These are phyloP conservation scores for Drosophila melanosoma DNA, from an alignment of 2,888 invertebrate genomes.

Conservation along the genomic window DNA sequence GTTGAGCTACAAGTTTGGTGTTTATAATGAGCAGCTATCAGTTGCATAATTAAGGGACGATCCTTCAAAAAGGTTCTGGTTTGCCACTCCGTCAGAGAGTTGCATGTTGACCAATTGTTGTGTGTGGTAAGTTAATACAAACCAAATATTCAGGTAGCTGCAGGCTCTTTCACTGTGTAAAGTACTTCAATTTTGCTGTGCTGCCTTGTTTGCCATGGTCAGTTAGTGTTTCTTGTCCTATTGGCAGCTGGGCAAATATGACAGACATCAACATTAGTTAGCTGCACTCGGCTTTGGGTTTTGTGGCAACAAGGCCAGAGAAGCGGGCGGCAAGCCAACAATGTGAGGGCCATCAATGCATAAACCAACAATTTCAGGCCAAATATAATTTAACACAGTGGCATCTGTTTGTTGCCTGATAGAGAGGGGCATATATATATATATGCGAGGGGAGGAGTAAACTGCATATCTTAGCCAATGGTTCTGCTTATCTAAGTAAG, in stretches of 20 bases:
- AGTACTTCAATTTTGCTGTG: constrained; percentile 5
- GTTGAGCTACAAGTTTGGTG: neutral
- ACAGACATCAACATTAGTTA: constrained; percentile 63
- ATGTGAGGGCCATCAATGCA: constrained; percentile 51
- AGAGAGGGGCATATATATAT: too few relatives aligned
- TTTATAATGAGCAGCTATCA: constrained; percentile 22
- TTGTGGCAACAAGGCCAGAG: constrained; percentile 3
- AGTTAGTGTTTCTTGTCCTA: constrained; percentile 41
- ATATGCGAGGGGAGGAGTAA: neutral
- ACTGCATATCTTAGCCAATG: constrained; percentile 16
- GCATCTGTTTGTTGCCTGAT: constrained; percentile 14
- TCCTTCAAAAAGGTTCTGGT: constrained; percentile 19
- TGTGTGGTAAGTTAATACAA: constrained; percentile 42
- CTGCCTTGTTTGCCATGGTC: constrained; percentile 34
- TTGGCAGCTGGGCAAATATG: constrained; percentile 59
- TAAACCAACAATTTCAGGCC: constrained; percentile 55
- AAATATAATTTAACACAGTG: constrained; percentile 31
- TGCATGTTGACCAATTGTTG: constrained; percentile 7
- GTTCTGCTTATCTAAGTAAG: constrained; percentile 71
- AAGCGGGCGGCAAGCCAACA: constrained; percentile 32
- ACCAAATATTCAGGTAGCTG: constrained; percentile 45
- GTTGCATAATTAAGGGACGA: constrained; percentile 19
- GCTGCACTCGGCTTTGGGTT: constrained; percentile 30
- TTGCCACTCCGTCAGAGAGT: neutral
- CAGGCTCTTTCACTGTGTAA: constrained; percentile 21